These are phyloP conservation scores for Drosophila busckii DNA, from an alignment of 1,140 invertebrate genomes.

Conservation along the genomic window DNA sequence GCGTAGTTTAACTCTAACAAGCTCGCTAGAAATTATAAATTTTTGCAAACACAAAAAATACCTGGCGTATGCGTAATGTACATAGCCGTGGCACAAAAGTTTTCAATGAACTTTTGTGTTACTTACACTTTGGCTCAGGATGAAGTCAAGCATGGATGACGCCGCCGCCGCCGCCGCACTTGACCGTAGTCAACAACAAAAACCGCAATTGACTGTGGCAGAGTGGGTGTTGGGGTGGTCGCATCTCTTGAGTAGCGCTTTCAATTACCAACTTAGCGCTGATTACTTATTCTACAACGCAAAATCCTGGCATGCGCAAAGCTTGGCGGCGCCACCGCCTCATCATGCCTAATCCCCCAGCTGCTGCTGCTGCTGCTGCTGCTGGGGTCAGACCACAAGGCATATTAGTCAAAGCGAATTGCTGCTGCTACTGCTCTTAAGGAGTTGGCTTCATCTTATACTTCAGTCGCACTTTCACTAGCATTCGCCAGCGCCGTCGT, in stretches of 20 bases:
- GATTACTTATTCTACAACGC: conserved; percentile 67
- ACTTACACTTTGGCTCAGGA: conserved; percentile 18
- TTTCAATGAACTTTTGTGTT: conserved; percentile 32
- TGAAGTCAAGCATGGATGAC: conserved; percentile 36
- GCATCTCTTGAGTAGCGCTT: conserved; percentile 41
- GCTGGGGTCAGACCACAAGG: conserved; percentile 44
- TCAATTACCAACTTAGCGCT: conserved; percentile 75
- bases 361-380: too few relatives aligned
- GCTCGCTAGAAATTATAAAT: too few relatives aligned
- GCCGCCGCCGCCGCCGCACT: conserved; percentile 26
- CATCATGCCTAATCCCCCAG: too few relatives aligned
- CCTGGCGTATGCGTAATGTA: too few relatives aligned
- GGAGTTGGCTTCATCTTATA: conserved; percentile 48
- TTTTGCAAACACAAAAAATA: too few relatives aligned
- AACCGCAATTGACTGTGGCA: conserved; percentile 21
- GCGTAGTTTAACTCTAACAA: too few relatives aligned
- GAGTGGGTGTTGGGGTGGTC: not conserved
- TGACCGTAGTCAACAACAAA: conserved; percentile 43
- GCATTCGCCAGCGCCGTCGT: conserved; percentile 18
- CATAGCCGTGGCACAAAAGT: too few relatives aligned
- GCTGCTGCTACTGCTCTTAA: conserved; percentile 31
- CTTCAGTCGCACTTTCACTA: conserved; percentile 53
- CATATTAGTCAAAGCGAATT: conserved; percentile 67
- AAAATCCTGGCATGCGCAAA: conserved; percentile 36
- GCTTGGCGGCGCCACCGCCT: not conserved